Evolutionary conservation across 2,113 vertebrate genomes (phyloP).

Genomic region (Phylloscopus trochiloides): DNA sequence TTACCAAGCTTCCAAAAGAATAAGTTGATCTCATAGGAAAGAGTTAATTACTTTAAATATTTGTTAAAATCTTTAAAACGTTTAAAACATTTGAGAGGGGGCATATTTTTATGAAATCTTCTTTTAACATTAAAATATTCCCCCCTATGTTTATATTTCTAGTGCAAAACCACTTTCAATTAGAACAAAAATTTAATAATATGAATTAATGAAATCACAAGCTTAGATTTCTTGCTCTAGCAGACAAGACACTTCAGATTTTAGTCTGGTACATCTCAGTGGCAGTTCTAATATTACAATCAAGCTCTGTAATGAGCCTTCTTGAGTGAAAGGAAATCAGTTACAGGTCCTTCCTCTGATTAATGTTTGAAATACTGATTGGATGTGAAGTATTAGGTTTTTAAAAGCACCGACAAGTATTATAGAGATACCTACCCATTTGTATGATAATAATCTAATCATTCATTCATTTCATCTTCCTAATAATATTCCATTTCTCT

Average conservation of each 20-base stretch:
- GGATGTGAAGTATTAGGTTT: neutral
- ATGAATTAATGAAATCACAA: neutral
- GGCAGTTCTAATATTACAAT: slow-evolving; percentile 35
- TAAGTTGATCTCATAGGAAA: neutral
- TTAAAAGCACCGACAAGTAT: neutral
- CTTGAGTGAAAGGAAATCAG: slow-evolving; percentile 7
- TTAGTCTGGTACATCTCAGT: slow-evolving; percentile 12
- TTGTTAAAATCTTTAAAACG: neutral
- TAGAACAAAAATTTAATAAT: neutral
- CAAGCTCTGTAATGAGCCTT: slow-evolving; percentile 31
- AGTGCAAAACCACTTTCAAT: neutral
- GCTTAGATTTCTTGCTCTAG: slow-evolving; percentile 10
- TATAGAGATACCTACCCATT: neutral
- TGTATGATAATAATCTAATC: slow-evolving; percentile 11
- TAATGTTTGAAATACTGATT: slow-evolving; percentile 36
- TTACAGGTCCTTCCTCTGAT: slow-evolving; percentile 9
- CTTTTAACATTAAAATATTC: neutral
- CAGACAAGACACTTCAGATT: slow-evolving; percentile 21
- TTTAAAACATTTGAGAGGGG: neutral
- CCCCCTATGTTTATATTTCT: neutral
- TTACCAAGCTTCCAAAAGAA: neutral
- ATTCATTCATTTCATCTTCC: neutral
- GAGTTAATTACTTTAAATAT: neutral
- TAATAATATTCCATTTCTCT: neutral
- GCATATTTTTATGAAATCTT: neutral